These are phyloP conservation scores for Sarcophaga peregrina DNA, from an alignment of 1,140 invertebrate species.

Conservation along the genomic window DNA sequence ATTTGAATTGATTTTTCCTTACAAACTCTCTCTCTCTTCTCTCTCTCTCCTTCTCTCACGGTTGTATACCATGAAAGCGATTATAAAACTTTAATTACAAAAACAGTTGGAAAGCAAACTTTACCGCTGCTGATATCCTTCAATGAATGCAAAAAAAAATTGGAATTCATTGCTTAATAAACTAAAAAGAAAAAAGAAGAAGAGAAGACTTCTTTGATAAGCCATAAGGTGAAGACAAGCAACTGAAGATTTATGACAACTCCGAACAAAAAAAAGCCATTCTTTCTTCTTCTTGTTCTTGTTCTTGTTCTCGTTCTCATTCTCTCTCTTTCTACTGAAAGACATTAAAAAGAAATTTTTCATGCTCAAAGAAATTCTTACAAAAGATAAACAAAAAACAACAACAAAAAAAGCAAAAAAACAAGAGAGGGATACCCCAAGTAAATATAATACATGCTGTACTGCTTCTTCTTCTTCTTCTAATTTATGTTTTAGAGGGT, in stretches of 20 bases:
- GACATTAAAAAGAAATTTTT: constrained; percentile 18
- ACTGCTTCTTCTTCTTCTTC: too few relatives aligned
- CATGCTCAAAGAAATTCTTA: background rate
- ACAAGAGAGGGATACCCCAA: too few relatives aligned
- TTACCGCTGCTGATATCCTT: constrained; percentile 21
- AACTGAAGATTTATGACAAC: constrained; percentile 1
- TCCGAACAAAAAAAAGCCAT: background rate
- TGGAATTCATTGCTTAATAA: too few relatives aligned
- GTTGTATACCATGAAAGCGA: too few relatives aligned
- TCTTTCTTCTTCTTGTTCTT: too few relatives aligned
- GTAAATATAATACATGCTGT: too few relatives aligned
- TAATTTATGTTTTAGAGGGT: too few relatives aligned
- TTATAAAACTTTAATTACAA: constrained; percentile 20
- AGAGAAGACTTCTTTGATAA: background rate
- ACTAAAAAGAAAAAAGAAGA: background rate
- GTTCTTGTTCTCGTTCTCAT: too few relatives aligned
- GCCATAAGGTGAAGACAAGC: background rate
- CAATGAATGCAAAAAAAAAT: background rate
- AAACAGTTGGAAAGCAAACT: constrained; percentile 18
- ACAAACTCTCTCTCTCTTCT: too few relatives aligned
- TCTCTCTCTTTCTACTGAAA: background rate
- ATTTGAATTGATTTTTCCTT: too few relatives aligned
- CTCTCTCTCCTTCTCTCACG: too few relatives aligned
- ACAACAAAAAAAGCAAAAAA: too few relatives aligned
- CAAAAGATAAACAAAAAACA: background rate